Evolutionary conservation across 2,113 vertebrate species (phyloP), one percentile per base, ranked within the genome.

Genomic region (Bambusicola thoracicus): DNA sequence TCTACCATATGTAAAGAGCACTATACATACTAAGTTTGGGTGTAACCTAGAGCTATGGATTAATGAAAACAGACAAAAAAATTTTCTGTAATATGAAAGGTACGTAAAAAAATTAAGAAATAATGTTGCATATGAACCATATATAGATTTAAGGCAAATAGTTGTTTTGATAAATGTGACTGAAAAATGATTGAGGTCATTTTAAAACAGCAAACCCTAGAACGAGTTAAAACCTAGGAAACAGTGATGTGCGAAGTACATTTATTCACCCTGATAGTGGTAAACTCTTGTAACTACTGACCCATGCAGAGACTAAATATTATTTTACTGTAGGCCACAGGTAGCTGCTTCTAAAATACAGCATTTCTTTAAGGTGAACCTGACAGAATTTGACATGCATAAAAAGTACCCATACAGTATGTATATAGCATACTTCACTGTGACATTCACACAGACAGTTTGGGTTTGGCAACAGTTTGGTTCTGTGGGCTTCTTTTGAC

Each of bases 361-460:
- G 3, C 36, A 44, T 77, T 96, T 90, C 87, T 94, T 96, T 95
- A 94, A 97, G 85, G 61, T 94, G 78, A 95, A 91, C 38, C 74
- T 97, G 94, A 95, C 92, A 97, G 80, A 94, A 95, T 92, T 86
- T 97, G 95, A 97, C 94, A 88, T 13, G 38, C 76, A 93, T 92
- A 96, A 77, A 92, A 93, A 92, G 76, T 85, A 74, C 9, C 3
- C 81, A 90, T 65, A 87, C 46, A 48, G 78, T 87, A 93, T 53
- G 59, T 53, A 81, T 40, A 30, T 92, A 66, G 55, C 65, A 77
- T 87, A 30, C 77, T 94, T 96, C 43, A 6, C 55, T 69, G 79
- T 97, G 97, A 97, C 96, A 97, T 96, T 97, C 96, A 96, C 78
- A 77, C 66, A 96, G 92, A 85, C 76, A 84, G 62, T 67, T 82